phyloP scores from a whole-genome alignment of 1,140 invertebrate genomes.

The Daktulosphaira vitifoliae region DNA sequence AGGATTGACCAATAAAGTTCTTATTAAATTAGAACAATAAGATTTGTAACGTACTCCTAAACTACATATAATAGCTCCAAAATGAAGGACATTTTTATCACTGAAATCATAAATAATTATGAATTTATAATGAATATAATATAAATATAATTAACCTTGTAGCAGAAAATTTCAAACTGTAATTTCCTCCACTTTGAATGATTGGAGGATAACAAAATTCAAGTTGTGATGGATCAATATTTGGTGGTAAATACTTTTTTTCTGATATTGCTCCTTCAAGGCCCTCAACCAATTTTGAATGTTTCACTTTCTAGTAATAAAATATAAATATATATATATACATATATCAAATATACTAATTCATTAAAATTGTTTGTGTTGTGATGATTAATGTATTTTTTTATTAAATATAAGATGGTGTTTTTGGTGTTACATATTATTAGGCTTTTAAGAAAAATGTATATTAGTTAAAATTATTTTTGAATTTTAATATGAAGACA shows the following conservation, averaged over 20 bases:
- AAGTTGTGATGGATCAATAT: constrained; percentile 75
- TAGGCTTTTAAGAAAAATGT: neutral
- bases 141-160: constrained; percentile 45
- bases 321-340: too few species aligned
- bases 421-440: neutral
- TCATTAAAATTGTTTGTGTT: too few species aligned
- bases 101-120: constrained; percentile 48
- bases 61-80: constrained; percentile 92
- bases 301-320: constrained; percentile 75
- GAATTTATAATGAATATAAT: neutral
- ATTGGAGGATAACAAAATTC: constrained; percentile 98
- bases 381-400: neutral
- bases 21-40: constrained; percentile 96
- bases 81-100: constrained; percentile 90
- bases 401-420: neutral
- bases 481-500: too few species aligned
- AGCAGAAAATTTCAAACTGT: constrained; percentile 93
- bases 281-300: constrained; percentile 88
- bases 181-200: constrained; percentile 95
- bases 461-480: too few species aligned
- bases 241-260: constrained; percentile 83
- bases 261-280: constrained; percentile 82
- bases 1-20: constrained; percentile 96
- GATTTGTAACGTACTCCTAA: constrained; percentile 91
- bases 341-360: neutral